These are phyloP conservation scores for Sardina pilchardus DNA, from an alignment of 2,113 vertebrate species.

Conservation along the genomic window DNA sequence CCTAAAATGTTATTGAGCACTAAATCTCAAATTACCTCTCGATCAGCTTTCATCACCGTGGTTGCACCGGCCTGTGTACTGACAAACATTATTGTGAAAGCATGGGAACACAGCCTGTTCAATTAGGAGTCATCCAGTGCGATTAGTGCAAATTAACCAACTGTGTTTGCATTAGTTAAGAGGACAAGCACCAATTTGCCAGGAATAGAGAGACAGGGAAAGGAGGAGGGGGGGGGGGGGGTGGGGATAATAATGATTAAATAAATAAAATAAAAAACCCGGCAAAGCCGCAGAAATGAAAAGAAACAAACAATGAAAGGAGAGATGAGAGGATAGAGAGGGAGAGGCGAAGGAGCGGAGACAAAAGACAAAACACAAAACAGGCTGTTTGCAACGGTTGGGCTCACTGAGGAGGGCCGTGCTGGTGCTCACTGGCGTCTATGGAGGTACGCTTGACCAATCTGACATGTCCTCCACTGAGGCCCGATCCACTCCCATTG, in stretches of 20 bases:
- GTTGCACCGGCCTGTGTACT: constrained; percentile 6
- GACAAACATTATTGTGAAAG: constrained; percentile 23
- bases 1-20: constrained; percentile 29
- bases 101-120: constrained; percentile 8
- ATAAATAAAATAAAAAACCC: background rate
- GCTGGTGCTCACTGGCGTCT: background rate
- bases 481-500: background rate
- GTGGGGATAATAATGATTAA: background rate
- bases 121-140: constrained; percentile 10
- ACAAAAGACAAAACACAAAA: background rate
- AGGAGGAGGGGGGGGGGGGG: background rate
- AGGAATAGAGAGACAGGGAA: background rate
- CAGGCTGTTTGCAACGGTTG: constrained; percentile 16
- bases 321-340: background rate
- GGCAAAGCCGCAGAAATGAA: background rate
- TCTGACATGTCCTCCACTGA: background rate
- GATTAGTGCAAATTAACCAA: background rate
- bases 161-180: constrained; percentile 3
- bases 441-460: background rate
- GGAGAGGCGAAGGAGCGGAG: background rate
- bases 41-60: constrained; percentile 16
- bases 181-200: background rate
- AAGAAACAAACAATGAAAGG: background rate
- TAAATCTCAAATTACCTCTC: constrained; percentile 29
- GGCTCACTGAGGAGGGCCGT: background rate